phyloP scores from a whole-genome alignment of 2,113 vertebrate species.

The Illadopsis cleaveri region DNA sequence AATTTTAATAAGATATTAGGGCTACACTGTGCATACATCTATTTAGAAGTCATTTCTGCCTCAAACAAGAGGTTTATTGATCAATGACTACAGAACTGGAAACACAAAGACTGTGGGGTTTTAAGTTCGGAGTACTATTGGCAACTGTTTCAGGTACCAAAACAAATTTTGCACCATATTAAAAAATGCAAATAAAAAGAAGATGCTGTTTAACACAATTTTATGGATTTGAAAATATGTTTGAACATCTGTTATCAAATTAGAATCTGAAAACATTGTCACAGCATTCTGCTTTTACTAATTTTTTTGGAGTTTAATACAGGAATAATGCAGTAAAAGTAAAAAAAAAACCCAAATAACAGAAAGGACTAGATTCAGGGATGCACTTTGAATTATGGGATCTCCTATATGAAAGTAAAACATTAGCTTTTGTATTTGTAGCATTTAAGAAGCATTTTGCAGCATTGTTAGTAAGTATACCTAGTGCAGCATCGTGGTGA shows the following conservation, averaged over 20 bases:
- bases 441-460: background rate
- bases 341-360: background rate
- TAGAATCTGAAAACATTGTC: background rate
- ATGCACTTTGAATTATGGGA: background rate
- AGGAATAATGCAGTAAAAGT: background rate
- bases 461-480: background rate
- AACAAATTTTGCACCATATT: background rate
- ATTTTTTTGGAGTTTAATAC: background rate
- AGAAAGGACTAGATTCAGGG: background rate
- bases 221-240: background rate
- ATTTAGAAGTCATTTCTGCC: background rate
- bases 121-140: background rate
- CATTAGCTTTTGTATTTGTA: background rate
- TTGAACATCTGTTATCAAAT: background rate
- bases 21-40: background rate
- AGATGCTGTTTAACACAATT: background rate
- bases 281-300: background rate
- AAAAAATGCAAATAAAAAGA: background rate
- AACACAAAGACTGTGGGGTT: background rate
- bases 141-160: background rate
- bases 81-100: background rate
- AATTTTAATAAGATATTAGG: background rate
- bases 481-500: background rate
- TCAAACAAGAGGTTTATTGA: background rate
- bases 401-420: background rate